Percentiles rank a stretch among this genome's conserved stretches.
These are phyloP conservation scores for Pantherophis vulpinus DNA, from an alignment of 2,797 vertebrate genomes.

Conservation along the genomic window DNA sequence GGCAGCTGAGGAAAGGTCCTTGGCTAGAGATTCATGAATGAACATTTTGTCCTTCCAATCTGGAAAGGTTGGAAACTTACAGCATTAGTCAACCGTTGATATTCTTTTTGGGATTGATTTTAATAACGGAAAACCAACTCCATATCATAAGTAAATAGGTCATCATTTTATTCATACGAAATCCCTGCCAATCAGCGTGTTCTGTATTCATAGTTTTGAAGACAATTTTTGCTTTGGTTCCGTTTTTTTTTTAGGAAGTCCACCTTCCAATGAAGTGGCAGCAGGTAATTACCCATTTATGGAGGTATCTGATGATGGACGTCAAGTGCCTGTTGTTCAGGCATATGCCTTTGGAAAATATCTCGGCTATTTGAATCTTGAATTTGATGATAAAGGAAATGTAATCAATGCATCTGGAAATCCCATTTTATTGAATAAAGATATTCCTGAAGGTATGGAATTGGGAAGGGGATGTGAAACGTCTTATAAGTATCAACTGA, in stretches of 20 bases:
- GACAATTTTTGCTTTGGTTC: not conserved
- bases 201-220: not conserved
- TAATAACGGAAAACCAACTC: not conserved
- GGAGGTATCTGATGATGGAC: slow-evolving; percentile 78
- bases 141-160: not conserved
- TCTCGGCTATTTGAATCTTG: slow-evolving; percentile 83
- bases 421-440: slow-evolving; percentile 85
- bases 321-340: slow-evolving; percentile 88
- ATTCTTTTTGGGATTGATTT: not conserved
- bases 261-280: slow-evolving; percentile 81
- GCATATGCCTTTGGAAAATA: slow-evolving; percentile 96
- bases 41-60: not conserved
- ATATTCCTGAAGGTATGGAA: slow-evolving; percentile 77
- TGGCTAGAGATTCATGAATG: not conserved
- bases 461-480: not conserved
- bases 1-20: not conserved
- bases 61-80: not conserved
- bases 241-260: slow-evolving; percentile 68
- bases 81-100: not conserved
- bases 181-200: no score
- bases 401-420: slow-evolving; percentile 80
- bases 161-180: not conserved
- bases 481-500: not conserved
- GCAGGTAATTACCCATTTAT: slow-evolving; percentile 83
- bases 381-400: slow-evolving; percentile 80